Conservation (phyloP, 2,113 vertebrate species). For the Argyrosomus japonicus region DNA sequence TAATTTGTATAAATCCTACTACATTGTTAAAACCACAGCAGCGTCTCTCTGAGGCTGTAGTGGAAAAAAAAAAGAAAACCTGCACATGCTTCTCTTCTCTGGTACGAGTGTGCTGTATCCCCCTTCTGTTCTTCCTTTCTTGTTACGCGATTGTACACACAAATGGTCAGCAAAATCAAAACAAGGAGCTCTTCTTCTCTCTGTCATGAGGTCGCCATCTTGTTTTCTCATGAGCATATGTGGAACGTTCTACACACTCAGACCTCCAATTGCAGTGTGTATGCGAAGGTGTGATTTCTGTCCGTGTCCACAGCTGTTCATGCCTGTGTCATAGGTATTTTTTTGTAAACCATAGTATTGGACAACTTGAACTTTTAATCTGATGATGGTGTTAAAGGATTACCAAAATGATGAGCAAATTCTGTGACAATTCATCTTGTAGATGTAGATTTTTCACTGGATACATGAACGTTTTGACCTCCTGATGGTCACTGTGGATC, state of each 20-base stretch:
- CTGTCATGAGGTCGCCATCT: not conserved
- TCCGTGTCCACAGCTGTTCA: not conserved
- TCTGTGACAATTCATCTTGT: not conserved
- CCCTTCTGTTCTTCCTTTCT: not conserved
- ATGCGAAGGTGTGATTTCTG: not conserved
- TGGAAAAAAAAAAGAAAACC: not conserved
- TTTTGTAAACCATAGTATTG: not conserved
- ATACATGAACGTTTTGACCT: not conserved
- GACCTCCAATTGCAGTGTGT: not conserved
- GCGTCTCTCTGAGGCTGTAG: not conserved
- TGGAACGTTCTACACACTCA: not conserved
- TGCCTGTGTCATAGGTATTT: not conserved
- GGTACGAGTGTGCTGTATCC: not conserved
- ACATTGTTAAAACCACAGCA: not conserved
- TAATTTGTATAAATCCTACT: constrained; percentile 29
- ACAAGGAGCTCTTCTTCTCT: not conserved
- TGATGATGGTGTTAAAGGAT: not conserved
- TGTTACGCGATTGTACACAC: not conserved
- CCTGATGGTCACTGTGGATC: not conserved
- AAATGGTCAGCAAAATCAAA: not conserved
- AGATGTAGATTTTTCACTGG: not conserved
- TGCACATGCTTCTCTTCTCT: not conserved
- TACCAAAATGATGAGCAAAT: not conserved
- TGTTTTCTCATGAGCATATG: not conserved
- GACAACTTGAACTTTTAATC: not conserved